phyloP scores from a whole-genome alignment of 2,888 invertebrate species.

The Athalia circularis region DNA sequence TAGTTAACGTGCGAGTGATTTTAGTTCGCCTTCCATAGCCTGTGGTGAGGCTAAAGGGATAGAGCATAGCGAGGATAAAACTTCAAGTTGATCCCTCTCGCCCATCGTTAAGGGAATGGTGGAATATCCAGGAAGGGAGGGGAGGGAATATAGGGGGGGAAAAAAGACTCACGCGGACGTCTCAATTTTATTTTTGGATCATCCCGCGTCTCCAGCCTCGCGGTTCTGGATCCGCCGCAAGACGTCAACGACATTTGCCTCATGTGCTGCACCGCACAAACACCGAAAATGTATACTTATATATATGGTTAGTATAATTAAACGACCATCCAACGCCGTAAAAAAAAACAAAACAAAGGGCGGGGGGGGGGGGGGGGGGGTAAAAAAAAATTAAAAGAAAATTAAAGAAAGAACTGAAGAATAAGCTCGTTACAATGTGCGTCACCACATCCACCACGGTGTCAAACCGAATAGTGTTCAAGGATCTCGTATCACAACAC shows the following conservation, averaged over 20 bases:
- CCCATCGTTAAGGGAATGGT: no score
- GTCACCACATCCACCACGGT: not conserved
- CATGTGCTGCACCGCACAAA: not conserved
- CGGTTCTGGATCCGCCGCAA: slow-evolving; percentile 50
- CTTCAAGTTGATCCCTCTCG: no score
- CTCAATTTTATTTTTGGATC: slow-evolving; percentile 67
- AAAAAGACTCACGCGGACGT: slow-evolving; percentile 28
- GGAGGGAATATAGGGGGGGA: not conserved
- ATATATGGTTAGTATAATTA: no score
- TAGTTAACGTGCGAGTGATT: no score
- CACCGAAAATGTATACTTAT: no score
- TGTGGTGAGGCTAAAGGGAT: no score
- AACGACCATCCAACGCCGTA: not conserved
- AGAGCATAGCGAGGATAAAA: no score
- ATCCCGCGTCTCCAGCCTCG: slow-evolving; percentile 57
- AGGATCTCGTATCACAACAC: no score
- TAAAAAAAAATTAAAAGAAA: not conserved
- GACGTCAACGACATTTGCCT: slow-evolving; percentile 58
- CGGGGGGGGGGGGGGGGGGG: no score
- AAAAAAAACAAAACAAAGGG: slow-evolving; percentile 52
- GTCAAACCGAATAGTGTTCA: no score
- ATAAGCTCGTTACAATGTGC: not conserved
- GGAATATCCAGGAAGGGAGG: not conserved
- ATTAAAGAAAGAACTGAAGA: no score
- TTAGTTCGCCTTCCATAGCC: no score